phyloP scores from a whole-genome alignment of 2,888 invertebrate species.

The Callyntrura sp. region DNA sequence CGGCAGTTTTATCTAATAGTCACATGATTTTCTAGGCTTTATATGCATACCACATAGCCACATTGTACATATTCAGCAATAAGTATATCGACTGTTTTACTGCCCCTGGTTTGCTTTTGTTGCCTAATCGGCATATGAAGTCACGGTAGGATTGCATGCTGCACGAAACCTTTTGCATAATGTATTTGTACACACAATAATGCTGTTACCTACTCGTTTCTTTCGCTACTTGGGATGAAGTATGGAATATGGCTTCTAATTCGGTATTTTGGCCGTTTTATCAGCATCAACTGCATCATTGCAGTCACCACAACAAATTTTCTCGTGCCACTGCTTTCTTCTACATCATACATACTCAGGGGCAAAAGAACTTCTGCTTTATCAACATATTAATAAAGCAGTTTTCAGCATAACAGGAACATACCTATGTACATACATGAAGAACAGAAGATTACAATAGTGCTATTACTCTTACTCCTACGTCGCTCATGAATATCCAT shows the following conservation, averaged over 20 bases:
- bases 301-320: conserved; percentile 15
- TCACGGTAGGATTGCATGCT: conserved; percentile 51
- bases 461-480: too few relatives aligned
- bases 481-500: not conserved
- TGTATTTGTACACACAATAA: too few relatives aligned
- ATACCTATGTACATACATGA: not conserved
- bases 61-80: not conserved
- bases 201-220: not conserved
- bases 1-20: not conserved
- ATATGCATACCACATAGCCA: not conserved
- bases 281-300: conserved; percentile 1
- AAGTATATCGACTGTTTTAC: not conserved
- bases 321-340: conserved; percentile 11
- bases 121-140: conserved; percentile 54
- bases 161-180: conserved; percentile 52
- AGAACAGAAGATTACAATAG: too few relatives aligned
- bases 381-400: not conserved
- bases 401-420: not conserved
- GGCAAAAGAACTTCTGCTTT: not conserved
- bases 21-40: not conserved
- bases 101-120: not conserved
- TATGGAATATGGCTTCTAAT: not conserved
- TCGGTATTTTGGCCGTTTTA: not conserved
- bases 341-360: not conserved
- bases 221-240: not conserved